Percentiles rank a stretch among this genome's conserved stretches.
Conservation (phyloP, 2,888 invertebrate genomes). For the Drosophila multiciliata region DNA sequence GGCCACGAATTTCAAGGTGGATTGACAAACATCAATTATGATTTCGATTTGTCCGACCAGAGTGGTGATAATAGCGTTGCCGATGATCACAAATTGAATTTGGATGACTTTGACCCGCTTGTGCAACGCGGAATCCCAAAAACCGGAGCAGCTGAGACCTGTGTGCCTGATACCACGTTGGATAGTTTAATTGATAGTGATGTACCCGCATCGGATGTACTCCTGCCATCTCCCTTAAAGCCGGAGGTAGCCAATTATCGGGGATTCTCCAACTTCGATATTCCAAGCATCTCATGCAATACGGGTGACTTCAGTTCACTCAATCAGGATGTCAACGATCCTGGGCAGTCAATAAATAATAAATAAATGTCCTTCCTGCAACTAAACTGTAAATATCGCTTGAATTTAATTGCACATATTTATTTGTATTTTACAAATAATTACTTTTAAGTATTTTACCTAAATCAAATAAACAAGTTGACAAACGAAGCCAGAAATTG, state of each 20-base stretch:
- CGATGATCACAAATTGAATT: constrained; percentile 85
- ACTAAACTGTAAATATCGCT: constrained; percentile 52
- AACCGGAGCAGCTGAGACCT: constrained; percentile 24
- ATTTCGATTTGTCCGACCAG: constrained; percentile 90
- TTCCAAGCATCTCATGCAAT: constrained; percentile 88
- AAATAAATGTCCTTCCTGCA: constrained; percentile 15
- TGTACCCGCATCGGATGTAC: constrained; percentile 84
- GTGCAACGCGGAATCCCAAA: constrained; percentile 37
- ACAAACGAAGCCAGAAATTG: constrained; percentile 6
- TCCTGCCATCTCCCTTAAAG: constrained; percentile 87
- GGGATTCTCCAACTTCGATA: constrained; percentile 88
- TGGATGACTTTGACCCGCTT: constrained; percentile 85
- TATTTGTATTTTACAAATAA: constrained; percentile 51
- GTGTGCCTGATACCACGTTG: constrained; percentile 48
- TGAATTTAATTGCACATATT: constrained; percentile 46
- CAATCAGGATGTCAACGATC: constrained; percentile 55
- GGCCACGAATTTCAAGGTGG: constrained; percentile 87
- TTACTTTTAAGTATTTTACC: constrained; percentile 32
- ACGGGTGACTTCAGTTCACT: constrained; percentile 87
- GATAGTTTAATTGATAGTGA: constrained; percentile 83
- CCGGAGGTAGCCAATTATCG: constrained; percentile 87
- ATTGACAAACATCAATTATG: constrained; percentile 90
- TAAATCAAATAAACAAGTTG: constrained; percentile 24
- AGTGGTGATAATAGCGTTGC: constrained; percentile 90
- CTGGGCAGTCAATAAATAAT: constrained; percentile 21